Evolutionary conservation across 2,113 vertebrate genomes (phyloP), one percentile per base, ranked within the genome.

Genomic region (Madoqua kirkii): DNA sequence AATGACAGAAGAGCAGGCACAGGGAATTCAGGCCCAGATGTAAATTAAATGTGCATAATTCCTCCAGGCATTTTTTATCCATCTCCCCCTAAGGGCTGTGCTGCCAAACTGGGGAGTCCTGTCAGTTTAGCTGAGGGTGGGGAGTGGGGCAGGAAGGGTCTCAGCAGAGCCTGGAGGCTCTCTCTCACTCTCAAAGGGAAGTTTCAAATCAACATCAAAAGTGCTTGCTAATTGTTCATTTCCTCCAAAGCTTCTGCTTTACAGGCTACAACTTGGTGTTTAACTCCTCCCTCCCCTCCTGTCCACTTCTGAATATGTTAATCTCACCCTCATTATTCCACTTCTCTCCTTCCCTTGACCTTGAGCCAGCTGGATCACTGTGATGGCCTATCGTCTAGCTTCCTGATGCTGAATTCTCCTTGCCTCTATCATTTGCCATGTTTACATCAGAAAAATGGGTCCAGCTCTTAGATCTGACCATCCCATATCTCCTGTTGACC

Each of bases 31-130:
- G 67, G 94, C n/a, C 31, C 62, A 96, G 88, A 95, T 92, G 91
- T 94, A 89, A 96, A 97, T 96, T 95, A 97, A 96, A 87, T 88
- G 50, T 60, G 50, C 74, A 71, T 86, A 94, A 94, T 97, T 90
- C 88, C 81, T 93, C 6, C 0, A 27, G 40, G 57, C 19, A 13
- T 74, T 93, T 92, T 79, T 87, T 40, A 57, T 48, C 48, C 7
- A 25, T 92, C n/a, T 95, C 7, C 5, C 78, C 43, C n/a, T 25
- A 64, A 52, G 27, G 33, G 3, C 36, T 23, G 15, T 33, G 54
- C 60, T 84, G 43, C 88, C 64, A 29, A 78, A 14, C n/a, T n/a
- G 62, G 55, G 19, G 43, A 55, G 1, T 67, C 55, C 62, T 33
- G 21, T 2, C 3, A 33, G 17, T 4, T 19, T 6, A 7, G 7